These are phyloP conservation scores for Camptogramma bilineatum DNA, from an alignment of 2,888 invertebrate species.

Conservation along the genomic window DNA sequence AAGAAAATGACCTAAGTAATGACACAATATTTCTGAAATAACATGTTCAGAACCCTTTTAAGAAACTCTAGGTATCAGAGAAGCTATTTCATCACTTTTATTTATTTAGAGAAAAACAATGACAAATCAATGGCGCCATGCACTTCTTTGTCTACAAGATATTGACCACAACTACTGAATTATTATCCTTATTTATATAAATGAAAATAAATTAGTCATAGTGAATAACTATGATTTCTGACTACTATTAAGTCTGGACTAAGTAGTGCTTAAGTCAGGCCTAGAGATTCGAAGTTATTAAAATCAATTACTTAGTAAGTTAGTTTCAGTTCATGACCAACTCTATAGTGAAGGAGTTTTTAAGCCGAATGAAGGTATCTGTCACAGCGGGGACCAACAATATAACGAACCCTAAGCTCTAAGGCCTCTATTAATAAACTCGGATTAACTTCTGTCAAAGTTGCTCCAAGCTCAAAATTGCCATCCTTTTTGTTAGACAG, in stretches of 20 bases:
- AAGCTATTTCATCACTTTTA: not conserved
- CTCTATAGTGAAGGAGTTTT: too few species aligned
- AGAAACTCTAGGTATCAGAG: not conserved
- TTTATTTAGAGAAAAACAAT: slow-evolving; percentile 17
- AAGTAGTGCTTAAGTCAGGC: not conserved
- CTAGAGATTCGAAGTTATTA: not conserved
- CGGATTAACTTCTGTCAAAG: too few species aligned
- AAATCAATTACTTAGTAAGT: not conserved
- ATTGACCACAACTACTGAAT: slow-evolving; percentile 25
- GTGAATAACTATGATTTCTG: slow-evolving; percentile 27
- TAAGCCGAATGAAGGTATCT: too few species aligned
- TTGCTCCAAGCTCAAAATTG: too few species aligned
- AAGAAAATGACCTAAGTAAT: not conserved
- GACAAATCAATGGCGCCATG: slow-evolving; percentile 25
- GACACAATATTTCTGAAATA: not conserved
- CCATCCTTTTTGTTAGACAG: too few species aligned
- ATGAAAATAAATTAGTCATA: slow-evolving; percentile 32
- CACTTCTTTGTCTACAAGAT: slow-evolving; percentile 16
- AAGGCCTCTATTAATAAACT: too few species aligned
- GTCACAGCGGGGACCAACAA: too few species aligned
- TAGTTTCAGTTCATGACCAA: too few species aligned
- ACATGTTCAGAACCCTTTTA: not conserved
- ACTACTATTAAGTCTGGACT: slow-evolving; percentile 36
- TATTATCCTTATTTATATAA: slow-evolving; percentile 4
- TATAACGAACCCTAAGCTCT: too few species aligned